Conservation (phyloP, 2,888 invertebrate genomes). For the Dryobota labecula region DNA sequence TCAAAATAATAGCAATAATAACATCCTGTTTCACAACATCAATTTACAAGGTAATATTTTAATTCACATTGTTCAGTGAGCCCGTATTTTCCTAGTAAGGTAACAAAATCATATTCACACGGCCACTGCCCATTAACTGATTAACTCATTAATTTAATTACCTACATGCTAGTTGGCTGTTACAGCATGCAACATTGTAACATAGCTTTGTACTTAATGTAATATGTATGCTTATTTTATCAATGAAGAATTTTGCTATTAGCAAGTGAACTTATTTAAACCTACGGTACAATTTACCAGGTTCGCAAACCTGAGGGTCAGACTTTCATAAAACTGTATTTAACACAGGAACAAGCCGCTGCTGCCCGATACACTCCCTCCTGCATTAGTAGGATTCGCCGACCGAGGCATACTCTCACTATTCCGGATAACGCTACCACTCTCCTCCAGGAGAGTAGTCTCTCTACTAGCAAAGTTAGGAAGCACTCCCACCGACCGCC, state of each 20-base stretch:
- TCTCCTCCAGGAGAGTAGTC: no score
- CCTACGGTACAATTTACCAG: neutral
- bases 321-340: neutral
- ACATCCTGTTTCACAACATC: neutral
- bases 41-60: slow-evolving; percentile 31
- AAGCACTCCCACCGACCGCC: no score
- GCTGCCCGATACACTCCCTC: no score
- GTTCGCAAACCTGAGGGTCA: neutral
- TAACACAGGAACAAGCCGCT: neutral
- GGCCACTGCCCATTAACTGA: slow-evolving; percentile 45
- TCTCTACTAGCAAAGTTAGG: no score
- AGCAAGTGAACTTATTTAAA: neutral
- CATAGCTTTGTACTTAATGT: slow-evolving; percentile 16
- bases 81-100: slow-evolving; percentile 1
- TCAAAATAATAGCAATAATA: neutral
- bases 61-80: neutral
- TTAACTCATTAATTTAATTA: slow-evolving; percentile 55
- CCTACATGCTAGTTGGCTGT: slow-evolving; percentile 22
- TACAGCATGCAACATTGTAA: slow-evolving; percentile 23
- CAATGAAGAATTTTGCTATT: neutral
- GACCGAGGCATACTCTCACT: no score
- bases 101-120: slow-evolving; percentile 39
- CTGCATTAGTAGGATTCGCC: no score
- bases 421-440: no score
- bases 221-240: neutral